These are phyloP conservation scores for Neodiprion fabricii DNA, from an alignment of 1,140 invertebrate genomes.

Conservation along the genomic window DNA sequence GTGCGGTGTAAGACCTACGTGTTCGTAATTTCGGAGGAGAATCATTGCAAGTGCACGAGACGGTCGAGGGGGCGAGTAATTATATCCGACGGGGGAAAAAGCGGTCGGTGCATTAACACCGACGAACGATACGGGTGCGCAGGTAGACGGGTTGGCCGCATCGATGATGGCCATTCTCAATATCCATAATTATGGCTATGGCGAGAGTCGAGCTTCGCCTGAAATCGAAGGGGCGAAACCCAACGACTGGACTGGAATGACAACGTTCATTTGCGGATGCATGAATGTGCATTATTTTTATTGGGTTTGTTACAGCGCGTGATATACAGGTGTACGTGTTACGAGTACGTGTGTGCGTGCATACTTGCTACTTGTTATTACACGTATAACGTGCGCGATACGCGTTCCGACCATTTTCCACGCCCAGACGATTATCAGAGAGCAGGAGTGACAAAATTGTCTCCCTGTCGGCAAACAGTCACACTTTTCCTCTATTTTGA, in stretches of 20 bases:
- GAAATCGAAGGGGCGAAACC: not conserved
- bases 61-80: not conserved
- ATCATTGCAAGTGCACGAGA: too few relatives aligned
- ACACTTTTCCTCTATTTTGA: too few relatives aligned
- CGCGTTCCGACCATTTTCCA: too few relatives aligned
- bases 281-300: conserved; percentile 52
- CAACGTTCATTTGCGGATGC: conserved; percentile 53
- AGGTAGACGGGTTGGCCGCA: conserved; percentile 4
- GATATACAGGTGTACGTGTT: not conserved
- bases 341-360: not conserved
- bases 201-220: too few relatives aligned
- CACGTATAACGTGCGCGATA: not conserved
- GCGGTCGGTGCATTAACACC: conserved; percentile 40
- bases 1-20: too few relatives aligned
- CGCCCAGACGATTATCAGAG: too few relatives aligned
- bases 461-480: too few relatives aligned
- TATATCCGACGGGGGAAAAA: conserved; percentile 4
- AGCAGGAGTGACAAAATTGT: too few relatives aligned
- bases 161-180: conserved; percentile 53
- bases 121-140: not conserved
- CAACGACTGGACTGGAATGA: conserved; percentile 38
- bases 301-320: conserved; percentile 44
- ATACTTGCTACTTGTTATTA: not conserved
- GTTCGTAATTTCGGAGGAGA: too few relatives aligned
- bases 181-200: conserved; percentile 49